Conservation (phyloP, 2,888 invertebrate species). For the Limnephilus lunatus region DNA sequence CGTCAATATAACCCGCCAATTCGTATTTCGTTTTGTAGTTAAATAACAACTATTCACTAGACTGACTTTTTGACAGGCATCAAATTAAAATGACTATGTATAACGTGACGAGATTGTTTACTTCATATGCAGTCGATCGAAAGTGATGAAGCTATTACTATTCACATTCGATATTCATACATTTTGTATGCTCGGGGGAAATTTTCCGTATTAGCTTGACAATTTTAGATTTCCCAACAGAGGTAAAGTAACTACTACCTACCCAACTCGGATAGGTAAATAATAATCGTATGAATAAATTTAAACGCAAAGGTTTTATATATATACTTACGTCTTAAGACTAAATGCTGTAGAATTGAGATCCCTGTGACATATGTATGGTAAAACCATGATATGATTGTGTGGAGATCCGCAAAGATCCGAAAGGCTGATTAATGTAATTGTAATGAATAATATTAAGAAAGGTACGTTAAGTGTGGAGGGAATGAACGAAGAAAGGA, state of each 20-base stretch:
- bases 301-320: not conserved
- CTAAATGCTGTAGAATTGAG: too few species aligned
- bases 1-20: not conserved
- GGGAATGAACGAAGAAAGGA: too few species aligned
- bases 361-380: too few species aligned
- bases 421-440: too few species aligned
- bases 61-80: not conserved
- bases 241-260: not conserved
- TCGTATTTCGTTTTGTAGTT: not conserved
- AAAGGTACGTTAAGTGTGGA: too few species aligned
- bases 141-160: not conserved
- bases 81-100: not conserved
- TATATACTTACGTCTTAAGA: too few species aligned
- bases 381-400: too few species aligned
- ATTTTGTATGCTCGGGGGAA: constrained; percentile 7
- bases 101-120: not conserved
- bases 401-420: too few species aligned
- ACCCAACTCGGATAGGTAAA: not conserved
- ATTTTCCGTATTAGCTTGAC: not conserved
- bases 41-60: not conserved
- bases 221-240: not conserved
- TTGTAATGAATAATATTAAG: too few species aligned
- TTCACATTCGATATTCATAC: constrained; percentile 3
- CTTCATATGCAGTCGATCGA: not conserved
- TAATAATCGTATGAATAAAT: not conserved